Evolutionary conservation across 1,140 invertebrate genomes (phyloP).

Genomic region (Temnothorax nylanderi): DNA sequence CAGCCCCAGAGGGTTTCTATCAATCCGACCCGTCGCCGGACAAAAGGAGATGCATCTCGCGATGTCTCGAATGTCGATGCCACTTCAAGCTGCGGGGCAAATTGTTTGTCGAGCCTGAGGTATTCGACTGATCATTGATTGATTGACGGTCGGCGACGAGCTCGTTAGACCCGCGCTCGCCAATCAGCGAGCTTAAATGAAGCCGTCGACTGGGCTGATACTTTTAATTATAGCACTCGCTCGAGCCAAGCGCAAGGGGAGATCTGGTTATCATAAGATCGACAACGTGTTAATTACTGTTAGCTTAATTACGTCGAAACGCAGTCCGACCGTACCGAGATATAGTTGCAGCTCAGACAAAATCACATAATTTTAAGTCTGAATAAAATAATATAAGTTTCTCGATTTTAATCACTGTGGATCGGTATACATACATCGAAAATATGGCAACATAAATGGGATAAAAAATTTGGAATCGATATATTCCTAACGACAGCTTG

Average conservation of each 20-base stretch:
- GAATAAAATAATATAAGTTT: neutral
- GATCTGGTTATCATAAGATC: neutral
- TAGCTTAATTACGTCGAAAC: neutral
- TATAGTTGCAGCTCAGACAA: neutral
- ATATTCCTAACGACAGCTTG: too few relatives aligned
- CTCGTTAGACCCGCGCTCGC: conserved; percentile 13
- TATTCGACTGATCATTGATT: conserved; percentile 46
- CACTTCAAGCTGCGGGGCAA: neutral
- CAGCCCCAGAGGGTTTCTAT: conserved; percentile 51
- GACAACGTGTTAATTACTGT: neutral
- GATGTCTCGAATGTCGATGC: conserved; percentile 33
- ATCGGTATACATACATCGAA: neutral
- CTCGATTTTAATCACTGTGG: neutral
- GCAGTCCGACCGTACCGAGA: neutral
- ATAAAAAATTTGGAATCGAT: too few relatives aligned
- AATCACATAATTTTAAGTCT: neutral
- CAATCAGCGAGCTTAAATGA: conserved; percentile 42
- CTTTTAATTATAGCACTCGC: conserved; percentile 38
- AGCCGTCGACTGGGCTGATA: conserved; percentile 34
- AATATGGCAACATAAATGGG: too few relatives aligned
- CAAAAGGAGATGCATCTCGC: conserved; percentile 23
- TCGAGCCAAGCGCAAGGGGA: neutral
- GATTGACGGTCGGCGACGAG: conserved; percentile 43
- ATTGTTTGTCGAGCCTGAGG: conserved; percentile 10
- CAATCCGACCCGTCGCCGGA: conserved; percentile 13